phyloP scores from a whole-genome alignment of 2,797 vertebrate species.

The Ambastaia sidthimunki region DNA sequence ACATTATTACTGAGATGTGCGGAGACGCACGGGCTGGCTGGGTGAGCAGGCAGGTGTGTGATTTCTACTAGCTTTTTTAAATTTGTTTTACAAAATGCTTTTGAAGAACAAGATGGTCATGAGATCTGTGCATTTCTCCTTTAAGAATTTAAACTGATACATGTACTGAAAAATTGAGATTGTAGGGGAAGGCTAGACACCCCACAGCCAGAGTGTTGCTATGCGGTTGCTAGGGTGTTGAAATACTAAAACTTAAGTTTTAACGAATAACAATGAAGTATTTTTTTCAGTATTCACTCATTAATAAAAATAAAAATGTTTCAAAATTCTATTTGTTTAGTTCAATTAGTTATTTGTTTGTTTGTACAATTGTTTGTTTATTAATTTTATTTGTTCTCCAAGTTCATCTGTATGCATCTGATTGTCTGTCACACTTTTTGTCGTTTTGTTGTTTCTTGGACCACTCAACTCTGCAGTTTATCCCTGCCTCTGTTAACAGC shows the following conservation, averaged over 20 bases:
- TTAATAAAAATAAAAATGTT: too few species aligned
- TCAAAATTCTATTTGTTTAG: background rate
- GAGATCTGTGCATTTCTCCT: background rate
- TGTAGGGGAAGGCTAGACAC: too few species aligned
- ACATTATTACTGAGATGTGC: slow-evolving; percentile 61
- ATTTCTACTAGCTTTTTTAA: background rate
- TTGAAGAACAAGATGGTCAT: background rate
- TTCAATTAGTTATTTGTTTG: background rate
- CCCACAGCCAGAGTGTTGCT: too few species aligned
- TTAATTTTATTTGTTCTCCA: background rate
- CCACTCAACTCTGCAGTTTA: slow-evolving; percentile 54
- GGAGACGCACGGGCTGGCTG: slow-evolving; percentile 40
- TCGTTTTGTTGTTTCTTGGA: slow-evolving; percentile 14
- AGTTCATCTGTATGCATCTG: slow-evolving; percentile 31
- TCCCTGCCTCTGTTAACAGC: slow-evolving; percentile 64
- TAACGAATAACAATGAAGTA: too few species aligned
- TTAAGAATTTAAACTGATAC: background rate
- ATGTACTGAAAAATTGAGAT: too few species aligned
- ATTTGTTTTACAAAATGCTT: background rate
- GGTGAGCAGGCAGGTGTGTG: slow-evolving; percentile 31
- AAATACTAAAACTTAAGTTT: too few species aligned
- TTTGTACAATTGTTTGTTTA: background rate
- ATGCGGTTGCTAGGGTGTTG: too few species aligned
- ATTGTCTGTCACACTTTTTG: background rate
- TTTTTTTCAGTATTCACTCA: too few species aligned